Base-by-base conservation (phyloP, 2,888 invertebrate species). In the Sinohyriopsis cumingii region DNA sequence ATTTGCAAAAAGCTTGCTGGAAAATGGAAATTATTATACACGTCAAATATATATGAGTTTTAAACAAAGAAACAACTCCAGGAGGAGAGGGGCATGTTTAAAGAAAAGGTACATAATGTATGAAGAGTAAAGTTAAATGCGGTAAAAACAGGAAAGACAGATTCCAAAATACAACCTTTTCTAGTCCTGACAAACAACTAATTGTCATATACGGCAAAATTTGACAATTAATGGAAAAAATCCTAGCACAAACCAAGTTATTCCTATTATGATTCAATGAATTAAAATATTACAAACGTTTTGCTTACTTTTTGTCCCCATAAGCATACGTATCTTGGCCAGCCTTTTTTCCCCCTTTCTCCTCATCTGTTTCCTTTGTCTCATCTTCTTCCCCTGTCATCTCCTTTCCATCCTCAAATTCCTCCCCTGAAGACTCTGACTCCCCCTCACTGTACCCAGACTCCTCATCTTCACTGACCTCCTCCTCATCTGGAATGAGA, bases 311-410 rank as follows among this genome's bases (percentile, higher is more conserved):
- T 57, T 55, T 68, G 20, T 62, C 53, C n/a, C 61, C 61, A 59
- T 77, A 76, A 24, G 73, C 74, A 75, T 68, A 75, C 65, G 63
- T 68, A 57, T 72, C 67, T 59, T 60, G 72, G n/a, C 19, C 61
- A 33, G 28, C 54, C 53, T 70, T 68, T 25, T 75, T 74, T 20
- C 70, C 73, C 55, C 69, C 76, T 20, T 71, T 71, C 15, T 78
- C 78, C 24, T 72, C 62, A 5, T 45, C n/a, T 54, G 45, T 25
- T 63, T 63, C 45, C 63, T 20, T 45, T 33, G 45, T 53, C 9
- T 33, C 53, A 19, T 63, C 63, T 53, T 53, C n/a, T 63, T 67
- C 62, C 71, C 65, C 59, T 28, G 25, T 70, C 69, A 7, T 69
- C 68, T 28, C 74, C 74, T 5, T 69, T 75, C 7, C 67, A 69